Base-by-base conservation (phyloP, 1,140 invertebrate genomes). In the Apis florea region DNA sequence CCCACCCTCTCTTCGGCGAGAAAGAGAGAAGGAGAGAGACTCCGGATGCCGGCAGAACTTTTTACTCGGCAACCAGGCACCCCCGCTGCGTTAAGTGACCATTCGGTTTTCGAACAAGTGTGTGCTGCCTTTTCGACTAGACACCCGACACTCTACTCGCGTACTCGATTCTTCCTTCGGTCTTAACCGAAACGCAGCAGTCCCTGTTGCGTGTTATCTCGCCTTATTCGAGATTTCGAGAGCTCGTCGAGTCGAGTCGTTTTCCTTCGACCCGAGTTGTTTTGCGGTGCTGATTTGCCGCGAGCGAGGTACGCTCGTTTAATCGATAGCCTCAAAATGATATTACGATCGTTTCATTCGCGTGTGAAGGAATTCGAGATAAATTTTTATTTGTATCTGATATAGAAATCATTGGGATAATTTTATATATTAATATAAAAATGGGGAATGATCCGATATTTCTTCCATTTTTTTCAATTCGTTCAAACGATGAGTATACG, bases 21-120 rank as follows among this genome's bases (percentile, higher is more conserved):
- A 10, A 40, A 15, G 40, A 67, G 67, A 21, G 49, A 53, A 1
- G 26, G 26, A 53, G 64, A 54, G 75, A 24, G 71, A 72, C 63
- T 72, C 79, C 72, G 77, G 67, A 86, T 83, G 84, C 71, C 81
- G 72, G 56, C 61, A 47, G 75, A 67, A 79, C 66, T 83, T 86
- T 84, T 81, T 84, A 83, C 64, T 54, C 56, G 67, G 66, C 40
- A 69, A 74, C 58, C 76, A 63, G 63, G 80, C 82, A 76, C 82
- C 84, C 89, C 90, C 80, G 90, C 87, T 87, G 87, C 79, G 87
- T 86, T 85, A 89, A 90, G 85, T 89, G 88, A 87, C 87, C 86
- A 88, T 80, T 86, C 81, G 84, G 79, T 80, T 91, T 90, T 84
- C 74, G 77, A 86, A 91, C 83, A 81, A 87, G 76, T 76, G 83